Conservation (phyloP, 2,113 vertebrate species). For the Eudorcas thomsonii region DNA sequence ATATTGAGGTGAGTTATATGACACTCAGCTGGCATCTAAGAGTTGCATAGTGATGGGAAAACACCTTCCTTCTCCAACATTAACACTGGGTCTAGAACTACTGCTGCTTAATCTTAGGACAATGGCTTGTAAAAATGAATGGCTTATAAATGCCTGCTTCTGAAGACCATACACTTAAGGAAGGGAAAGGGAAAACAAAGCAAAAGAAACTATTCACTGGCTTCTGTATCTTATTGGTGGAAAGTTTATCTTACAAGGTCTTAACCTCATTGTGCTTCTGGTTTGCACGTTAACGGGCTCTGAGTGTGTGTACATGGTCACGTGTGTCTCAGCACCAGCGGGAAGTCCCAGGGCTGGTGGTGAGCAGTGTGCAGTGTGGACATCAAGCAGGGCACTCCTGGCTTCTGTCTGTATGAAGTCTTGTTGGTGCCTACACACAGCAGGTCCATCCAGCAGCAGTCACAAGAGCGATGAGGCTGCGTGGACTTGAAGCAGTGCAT, state of each 20-base stretch:
- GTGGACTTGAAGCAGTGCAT: neutral
- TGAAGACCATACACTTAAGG: neutral
- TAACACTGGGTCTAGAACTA: neutral
- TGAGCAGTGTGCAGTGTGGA: fast-evolving
- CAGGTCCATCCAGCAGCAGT: neutral
- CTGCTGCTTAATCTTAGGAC: neutral
- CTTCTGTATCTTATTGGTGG: neutral
- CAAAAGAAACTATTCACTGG: neutral
- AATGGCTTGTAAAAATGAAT: neutral
- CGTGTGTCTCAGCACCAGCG: neutral
- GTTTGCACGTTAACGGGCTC: neutral
- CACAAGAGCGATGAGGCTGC: neutral
- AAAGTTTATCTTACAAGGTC: neutral
- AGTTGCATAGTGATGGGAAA: neutral
- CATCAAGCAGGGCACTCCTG: neutral
- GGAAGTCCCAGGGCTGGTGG: neutral
- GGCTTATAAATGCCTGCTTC: neutral
- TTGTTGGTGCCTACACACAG: neutral
- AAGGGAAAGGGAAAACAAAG: neutral
- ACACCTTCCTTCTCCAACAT: neutral
- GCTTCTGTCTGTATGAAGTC: neutral
- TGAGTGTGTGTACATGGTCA: fast-evolving
- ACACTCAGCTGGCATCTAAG: neutral
- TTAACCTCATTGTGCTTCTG: neutral
- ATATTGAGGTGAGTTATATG: neutral